Base-by-base conservation (phyloP, 2,888 invertebrate species). In the Netelia virgata region DNA sequence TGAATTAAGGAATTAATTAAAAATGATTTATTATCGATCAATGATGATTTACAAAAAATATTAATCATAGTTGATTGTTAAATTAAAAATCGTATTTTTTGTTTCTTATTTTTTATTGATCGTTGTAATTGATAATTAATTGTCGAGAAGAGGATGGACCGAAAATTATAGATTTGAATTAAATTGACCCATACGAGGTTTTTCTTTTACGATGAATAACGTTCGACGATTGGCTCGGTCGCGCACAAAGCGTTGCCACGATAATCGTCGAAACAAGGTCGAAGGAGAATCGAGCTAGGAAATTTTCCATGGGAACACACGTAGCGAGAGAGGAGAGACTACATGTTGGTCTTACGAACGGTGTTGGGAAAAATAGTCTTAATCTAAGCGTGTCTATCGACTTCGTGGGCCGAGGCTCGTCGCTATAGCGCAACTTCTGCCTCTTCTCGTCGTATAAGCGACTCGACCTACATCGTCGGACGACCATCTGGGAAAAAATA, bases 391-490 rank as follows among this genome's bases (percentile, higher is more conserved):
- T 61, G 50, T 50, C 23, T 64, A 75, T 57, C 68, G 57, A 68
- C 55, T 76, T 59, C 59, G 57, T 66, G 59, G 76, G 50, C 68
- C 63, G 70, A 75, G 53, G 74, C 69, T 61, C 61, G 61, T 73
- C 18, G n/a, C 18, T 57, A 57, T 57, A 57, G 16, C 9, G 57
- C 5, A 16, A 16, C 16, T 14, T n/a, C 55, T 55, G 8, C 6
- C 16, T 8, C 55, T 18, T 20, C 57, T 9, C 3, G 28, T 82
- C 82, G 84, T 83, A 68, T 82, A 89, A 90, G 88, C 87, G 89
- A 87, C 87, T 87, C 90, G 90, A 91, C 90, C 90, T 88, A 91
- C 90, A 91, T 90, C 87, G 80, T 87, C 86, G 82, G 86, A 86
- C 87, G 88, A 88, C 83, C 84, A 87, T 84, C 83, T 80, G 63